These are phyloP conservation scores for Zaprionus vittiger DNA, from an alignment of 1,140 invertebrate genomes.

Conservation along the genomic window DNA sequence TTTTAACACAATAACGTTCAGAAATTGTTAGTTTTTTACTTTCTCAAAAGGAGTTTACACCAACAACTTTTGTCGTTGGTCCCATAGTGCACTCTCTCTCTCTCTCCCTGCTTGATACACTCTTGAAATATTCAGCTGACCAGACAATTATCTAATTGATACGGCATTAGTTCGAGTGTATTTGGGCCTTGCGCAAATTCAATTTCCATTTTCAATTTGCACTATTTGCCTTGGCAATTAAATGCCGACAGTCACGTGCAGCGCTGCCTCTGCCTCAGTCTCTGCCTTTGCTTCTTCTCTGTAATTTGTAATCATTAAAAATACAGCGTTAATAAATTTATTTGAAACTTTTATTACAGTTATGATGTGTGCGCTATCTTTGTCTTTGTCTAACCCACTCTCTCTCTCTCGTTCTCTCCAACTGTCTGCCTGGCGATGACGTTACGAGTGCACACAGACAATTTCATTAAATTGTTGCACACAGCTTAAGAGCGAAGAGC, in stretches of 20 bases:
- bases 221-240: slow-evolving; percentile 62
- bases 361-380: slow-evolving; percentile 11
- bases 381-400: background rate
- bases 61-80: no score
- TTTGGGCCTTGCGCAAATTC: slow-evolving; percentile 41
- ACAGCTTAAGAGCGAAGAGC: slow-evolving; percentile 22
- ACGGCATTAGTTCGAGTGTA: slow-evolving; percentile 51
- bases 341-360: slow-evolving; percentile 46
- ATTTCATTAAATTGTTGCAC: slow-evolving; percentile 74
- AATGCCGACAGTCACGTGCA: slow-evolving; percentile 8
- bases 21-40: no score
- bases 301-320: slow-evolving; percentile 50
- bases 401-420: background rate
- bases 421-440: slow-evolving; percentile 19
- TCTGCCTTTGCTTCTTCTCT: background rate
- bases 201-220: slow-evolving; percentile 58
- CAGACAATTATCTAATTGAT: slow-evolving; percentile 77
- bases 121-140: slow-evolving; percentile 38
- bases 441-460: slow-evolving; percentile 55
- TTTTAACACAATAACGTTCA: no score
- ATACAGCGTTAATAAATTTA: slow-evolving; percentile 59
- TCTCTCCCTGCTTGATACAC: background rate
- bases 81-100: background rate
- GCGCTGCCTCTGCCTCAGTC: background rate
- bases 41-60: no score